A percentile compares a stretch with the other conserved stretches of the same genome.
Conservation (phyloP, 2,888 invertebrate species). For the Crocallis elinguaria region DNA sequence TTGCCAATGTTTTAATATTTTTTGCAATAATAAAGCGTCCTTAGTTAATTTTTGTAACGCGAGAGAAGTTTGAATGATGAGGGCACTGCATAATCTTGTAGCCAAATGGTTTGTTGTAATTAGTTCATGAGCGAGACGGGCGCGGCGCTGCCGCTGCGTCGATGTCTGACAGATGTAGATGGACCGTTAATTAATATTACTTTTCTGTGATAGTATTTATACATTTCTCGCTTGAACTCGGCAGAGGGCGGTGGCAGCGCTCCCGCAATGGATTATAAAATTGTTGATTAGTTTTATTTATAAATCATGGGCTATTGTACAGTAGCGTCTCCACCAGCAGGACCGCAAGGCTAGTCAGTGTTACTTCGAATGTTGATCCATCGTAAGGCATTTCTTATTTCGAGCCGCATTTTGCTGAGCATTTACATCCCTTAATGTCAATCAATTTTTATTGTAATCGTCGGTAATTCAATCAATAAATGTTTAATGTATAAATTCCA, state of each 20-base stretch:
- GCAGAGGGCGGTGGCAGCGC: conserved; percentile 41
- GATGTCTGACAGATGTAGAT: conserved; percentile 18
- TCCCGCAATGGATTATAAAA: conserved; percentile 42
- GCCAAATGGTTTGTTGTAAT: conserved; percentile 57
- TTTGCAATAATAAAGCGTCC: conserved; percentile 61
- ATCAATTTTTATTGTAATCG: conserved; percentile 41
- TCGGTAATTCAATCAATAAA: conserved; percentile 44
- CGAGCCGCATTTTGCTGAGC: conserved; percentile 67
- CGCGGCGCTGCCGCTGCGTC: conserved; percentile 18
- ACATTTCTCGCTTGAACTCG: background rate
- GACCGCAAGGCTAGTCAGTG: conserved; percentile 52
- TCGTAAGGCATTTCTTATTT: conserved; percentile 44
- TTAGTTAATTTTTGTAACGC: conserved; percentile 42
- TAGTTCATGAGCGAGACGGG: conserved; percentile 40
- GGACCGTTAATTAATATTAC: conserved; percentile 18
- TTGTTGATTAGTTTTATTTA: conserved; percentile 76
- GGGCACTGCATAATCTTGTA: conserved; percentile 52
- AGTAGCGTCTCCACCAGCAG: conserved; percentile 26
- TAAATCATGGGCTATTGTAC: conserved; percentile 44
- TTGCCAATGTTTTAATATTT: conserved; percentile 60
- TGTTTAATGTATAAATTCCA: conserved; percentile 60
- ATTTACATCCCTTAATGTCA: conserved; percentile 53
- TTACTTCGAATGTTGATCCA: conserved; percentile 48
- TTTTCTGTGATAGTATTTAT: conserved; percentile 37
- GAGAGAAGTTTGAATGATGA: conserved; percentile 42